Conservation (phyloP, 2,113 vertebrate genomes). For the Burhinus oedicnemus region DNA sequence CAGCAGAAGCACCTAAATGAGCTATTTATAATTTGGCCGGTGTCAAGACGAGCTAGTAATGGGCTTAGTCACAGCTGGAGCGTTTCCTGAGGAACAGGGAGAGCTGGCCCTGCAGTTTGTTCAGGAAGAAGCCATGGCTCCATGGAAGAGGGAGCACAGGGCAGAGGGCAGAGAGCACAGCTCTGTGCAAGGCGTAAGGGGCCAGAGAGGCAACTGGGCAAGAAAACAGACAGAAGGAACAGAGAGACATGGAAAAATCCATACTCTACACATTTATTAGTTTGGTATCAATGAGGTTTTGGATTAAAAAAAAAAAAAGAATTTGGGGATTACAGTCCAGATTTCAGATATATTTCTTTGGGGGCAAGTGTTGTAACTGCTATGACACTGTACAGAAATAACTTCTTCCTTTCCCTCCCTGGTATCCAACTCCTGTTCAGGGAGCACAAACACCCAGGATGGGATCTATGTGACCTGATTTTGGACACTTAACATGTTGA, state of each 20-base stretch:
- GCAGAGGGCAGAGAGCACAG: not conserved
- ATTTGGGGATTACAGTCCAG: not conserved
- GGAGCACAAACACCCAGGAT: not conserved
- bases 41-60: not conserved
- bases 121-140: not conserved
- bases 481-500: not conserved
- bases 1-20: not conserved
- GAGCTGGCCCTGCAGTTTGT: not conserved
- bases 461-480: not conserved
- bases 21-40: not conserved
- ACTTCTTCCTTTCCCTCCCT: not conserved
- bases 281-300: not conserved
- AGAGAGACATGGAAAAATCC: not conserved
- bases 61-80: not conserved
- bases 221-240: not conserved
- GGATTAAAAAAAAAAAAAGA: not conserved
- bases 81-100: not conserved
- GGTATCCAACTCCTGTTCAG: not conserved
- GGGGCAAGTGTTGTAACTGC: not conserved
- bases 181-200: accelerated
- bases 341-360: not conserved
- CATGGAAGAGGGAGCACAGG: not conserved
- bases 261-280: not conserved
- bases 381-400: not conserved
- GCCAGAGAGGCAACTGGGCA: not conserved